Base-by-base conservation (phyloP, 2,797 vertebrate species). In the Thripadectes ignobilis region DNA sequence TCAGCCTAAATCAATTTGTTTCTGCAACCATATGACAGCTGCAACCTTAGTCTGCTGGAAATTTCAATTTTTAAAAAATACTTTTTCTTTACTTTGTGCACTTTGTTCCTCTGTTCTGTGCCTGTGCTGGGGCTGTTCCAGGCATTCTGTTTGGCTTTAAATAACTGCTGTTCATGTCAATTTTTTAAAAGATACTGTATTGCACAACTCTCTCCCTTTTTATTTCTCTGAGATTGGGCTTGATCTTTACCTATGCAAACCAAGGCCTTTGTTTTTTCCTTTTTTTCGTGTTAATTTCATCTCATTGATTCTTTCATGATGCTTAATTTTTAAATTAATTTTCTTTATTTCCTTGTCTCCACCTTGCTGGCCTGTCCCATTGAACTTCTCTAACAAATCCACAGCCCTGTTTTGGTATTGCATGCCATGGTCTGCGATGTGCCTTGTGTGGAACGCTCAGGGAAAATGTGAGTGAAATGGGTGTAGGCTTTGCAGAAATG, bases 1-100 rank as follows among this genome's bases (percentile, higher is more conserved):
- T 62, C 39, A 74, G 51, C 81, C 46, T 78, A 68, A 87, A 83
- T 83, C 51, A 58, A 0, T 81, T 86, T 78, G 49, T 94, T 96
- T 88, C 69, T 92, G 71, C 23, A 57, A 8, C 48, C 26, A 9
- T 32, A 22, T 62, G 69, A 88, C 55, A 86, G 46, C 36, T 57
- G 54, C 89, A 71, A 51, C 24, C 12, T 65, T 68, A 5, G 16
- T 59, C 14, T 59, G 58, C 43, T 88, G 30, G 66, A 90, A 86
- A 63, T 81, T 15, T 51, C 11, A 63, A 1, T 34, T 59, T 73
- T 26, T 13, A 18, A 62, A 77, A 82, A 51, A 29, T 7, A 26
- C 12, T 29, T 75, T 63, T 32, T 61, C 36, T 76, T 76, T 36
- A 19, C 12, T 24, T 79, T 67, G 5, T 79, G 39, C 12, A 24